Conservation (phyloP, 2,888 invertebrate genomes). For the Macrostomum cliftonense region DNA sequence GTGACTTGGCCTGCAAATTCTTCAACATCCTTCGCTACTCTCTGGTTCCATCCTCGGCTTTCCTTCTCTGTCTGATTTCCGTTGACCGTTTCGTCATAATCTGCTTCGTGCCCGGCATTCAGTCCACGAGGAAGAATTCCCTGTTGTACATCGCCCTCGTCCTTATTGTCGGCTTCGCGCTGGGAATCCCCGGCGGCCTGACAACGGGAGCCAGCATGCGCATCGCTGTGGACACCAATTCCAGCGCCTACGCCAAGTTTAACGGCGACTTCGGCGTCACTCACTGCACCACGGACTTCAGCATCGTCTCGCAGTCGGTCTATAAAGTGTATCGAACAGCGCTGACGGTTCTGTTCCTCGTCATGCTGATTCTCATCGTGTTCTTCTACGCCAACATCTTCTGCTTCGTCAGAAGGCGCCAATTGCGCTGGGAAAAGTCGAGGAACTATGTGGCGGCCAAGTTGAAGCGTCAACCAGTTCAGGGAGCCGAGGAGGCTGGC, state of each 20-base stretch:
- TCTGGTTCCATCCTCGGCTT: slow-evolving; percentile 18
- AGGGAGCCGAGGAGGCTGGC: too few relatives aligned
- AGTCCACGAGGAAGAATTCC: slow-evolving; percentile 5
- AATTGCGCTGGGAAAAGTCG: too few relatives aligned
- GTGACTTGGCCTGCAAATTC: slow-evolving; percentile 17
- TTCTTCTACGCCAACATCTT: slow-evolving; percentile 17
- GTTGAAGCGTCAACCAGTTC: too few relatives aligned
- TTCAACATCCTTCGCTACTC: slow-evolving; percentile 17
- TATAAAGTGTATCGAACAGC: slow-evolving; percentile 16
- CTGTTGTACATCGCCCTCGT: slow-evolving; percentile 14
- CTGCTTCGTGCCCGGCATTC: too few relatives aligned
- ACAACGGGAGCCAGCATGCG: slow-evolving; percentile 14
- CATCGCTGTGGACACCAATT: slow-evolving; percentile 16
- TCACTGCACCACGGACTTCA: slow-evolving; percentile 15
- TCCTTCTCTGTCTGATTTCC: slow-evolving; percentile 1
- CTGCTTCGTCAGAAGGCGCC: slow-evolving; percentile 11
- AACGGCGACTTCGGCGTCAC: slow-evolving; percentile 12
- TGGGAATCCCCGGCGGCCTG: slow-evolving; percentile 14
- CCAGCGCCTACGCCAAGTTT: not conserved
- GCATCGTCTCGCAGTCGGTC: slow-evolving; percentile 11
- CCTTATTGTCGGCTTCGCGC: slow-evolving; percentile 13
- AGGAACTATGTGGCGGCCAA: too few relatives aligned
- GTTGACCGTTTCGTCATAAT: too few relatives aligned
- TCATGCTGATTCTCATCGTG: slow-evolving; percentile 16
- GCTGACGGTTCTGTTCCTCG: slow-evolving; percentile 15